Evolutionary conservation across 2,888 invertebrate genomes (phyloP), one percentile per base, ranked within the genome.

Genomic region (Tortricodes alternella): DNA sequence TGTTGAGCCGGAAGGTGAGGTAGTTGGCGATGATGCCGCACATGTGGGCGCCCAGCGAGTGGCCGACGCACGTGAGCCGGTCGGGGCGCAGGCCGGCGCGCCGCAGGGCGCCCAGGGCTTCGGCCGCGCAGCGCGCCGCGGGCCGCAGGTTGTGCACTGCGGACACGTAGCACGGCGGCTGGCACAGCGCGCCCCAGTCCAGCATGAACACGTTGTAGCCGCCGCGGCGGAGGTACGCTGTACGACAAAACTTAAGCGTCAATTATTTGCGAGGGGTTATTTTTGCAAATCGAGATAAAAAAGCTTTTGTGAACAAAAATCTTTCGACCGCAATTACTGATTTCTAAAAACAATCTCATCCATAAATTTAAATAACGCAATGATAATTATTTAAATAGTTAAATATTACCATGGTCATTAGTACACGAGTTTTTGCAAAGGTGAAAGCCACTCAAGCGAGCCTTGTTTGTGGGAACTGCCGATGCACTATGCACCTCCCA

Each of bases 1-100:
- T 89, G 70, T 95, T 94, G 66, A 95, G 89, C 23, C 95, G 85
- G 80, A 96, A 96, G 23, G 93, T 92, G 35, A 96, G 85, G 71
- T 93, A 94, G 74, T 94, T 94, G 0, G 95, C 93, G 64, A 95
- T 93, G 58, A 95, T 91, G 7, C 96, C 96, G 66, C 96, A 96
- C 50, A 95, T 83, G 71, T 96, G 96, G 0, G 95, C 95, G 0
- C 96, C 96, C 34, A 94, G 84, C 3, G 94, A 95, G 81, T 96
- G 96, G 0, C 96, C 96, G 1, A 96, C 94, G 74, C 96, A 96
- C 0, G 94, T 94, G 29, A 95, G 92, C 37, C 90, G 84, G 61
- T 93, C 92, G 2, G 95, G 93, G 48, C 92, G 86, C 37, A 95
- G 81, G 0, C 95, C 95, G 2, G 93, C 92, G 59, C 92, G 89